A percentile compares a stretch with the other conserved stretches of the same genome.
phyloP scores from a whole-genome alignment of 1,140 invertebrate genomes.

The Tetragnatha versicolor region DNA sequence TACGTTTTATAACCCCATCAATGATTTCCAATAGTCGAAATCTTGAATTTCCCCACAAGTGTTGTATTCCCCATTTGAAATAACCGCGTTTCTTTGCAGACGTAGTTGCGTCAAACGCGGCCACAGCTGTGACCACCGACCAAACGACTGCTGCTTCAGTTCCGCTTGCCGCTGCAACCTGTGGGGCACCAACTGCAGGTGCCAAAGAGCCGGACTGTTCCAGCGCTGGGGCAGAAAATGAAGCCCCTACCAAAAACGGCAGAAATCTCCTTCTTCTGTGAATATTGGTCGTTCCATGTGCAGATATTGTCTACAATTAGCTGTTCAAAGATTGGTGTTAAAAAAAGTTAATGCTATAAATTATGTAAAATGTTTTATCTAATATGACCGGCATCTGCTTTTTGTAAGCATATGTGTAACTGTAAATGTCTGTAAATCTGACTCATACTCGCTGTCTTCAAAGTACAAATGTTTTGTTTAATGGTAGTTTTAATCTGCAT shows the following conservation, averaged over 20 bases:
- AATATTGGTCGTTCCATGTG: neutral
- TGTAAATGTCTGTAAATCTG: conserved; percentile 8
- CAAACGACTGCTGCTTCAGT: conserved; percentile 84
- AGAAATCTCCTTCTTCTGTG: too few species aligned
- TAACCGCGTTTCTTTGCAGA: conserved; percentile 89
- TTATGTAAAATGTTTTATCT: neutral
- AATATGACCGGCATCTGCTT: neutral
- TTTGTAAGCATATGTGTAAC: neutral
- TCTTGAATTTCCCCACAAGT: too few species aligned
- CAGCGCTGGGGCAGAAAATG: conserved; percentile 74
- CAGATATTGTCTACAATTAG: conserved; percentile 12
- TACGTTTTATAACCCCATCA: too few species aligned
- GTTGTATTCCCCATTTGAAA: too few species aligned
- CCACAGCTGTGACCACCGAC: conserved; percentile 83
- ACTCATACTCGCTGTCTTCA: conserved; percentile 13
- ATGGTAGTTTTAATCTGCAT: too few species aligned
- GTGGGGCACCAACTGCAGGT: conserved; percentile 89
- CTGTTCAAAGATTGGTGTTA: neutral
- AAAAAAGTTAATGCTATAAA: too few species aligned
- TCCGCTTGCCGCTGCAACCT: conserved; percentile 87
- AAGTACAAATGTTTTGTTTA: conserved; percentile 25
- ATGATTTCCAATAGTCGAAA: too few species aligned
- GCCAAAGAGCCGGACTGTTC: conserved; percentile 87
- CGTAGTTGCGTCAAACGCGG: conserved; percentile 81
- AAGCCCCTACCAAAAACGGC: neutral